Percentiles rank a stretch among this genome's conserved stretches.
phyloP scores from a whole-genome alignment of 2,797 vertebrate species.

The Pristis pectinata region DNA sequence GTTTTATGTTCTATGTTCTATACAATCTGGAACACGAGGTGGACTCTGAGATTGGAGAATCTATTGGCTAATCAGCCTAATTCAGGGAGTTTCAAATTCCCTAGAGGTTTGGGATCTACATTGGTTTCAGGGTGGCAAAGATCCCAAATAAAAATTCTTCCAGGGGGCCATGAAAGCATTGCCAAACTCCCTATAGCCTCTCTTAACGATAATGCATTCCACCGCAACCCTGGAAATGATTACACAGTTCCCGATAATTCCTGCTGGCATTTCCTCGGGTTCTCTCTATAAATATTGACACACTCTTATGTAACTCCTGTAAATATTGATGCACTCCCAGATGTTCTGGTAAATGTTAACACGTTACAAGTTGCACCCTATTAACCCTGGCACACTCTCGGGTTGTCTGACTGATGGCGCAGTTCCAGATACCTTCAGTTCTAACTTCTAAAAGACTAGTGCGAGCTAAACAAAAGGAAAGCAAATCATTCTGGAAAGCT shows the following conservation, averaged over 20 bases:
- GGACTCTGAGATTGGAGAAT: background rate
- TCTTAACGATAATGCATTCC: too few species aligned
- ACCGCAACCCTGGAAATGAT: background rate
- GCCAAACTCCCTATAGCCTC: too few species aligned
- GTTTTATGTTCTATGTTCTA: too few species aligned
- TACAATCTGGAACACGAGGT: background rate
- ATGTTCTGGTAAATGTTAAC: background rate
- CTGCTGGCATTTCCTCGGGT: background rate
- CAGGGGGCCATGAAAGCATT: too few species aligned
- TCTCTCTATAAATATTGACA: background rate
- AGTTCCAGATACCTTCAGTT: background rate
- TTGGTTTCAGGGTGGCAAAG: too few species aligned
- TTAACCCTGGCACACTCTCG: too few species aligned
- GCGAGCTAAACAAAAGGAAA: background rate
- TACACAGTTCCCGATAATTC: background rate
- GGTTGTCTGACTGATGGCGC: background rate
- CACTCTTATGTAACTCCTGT: background rate
- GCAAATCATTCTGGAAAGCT: background rate
- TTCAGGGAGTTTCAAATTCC: background rate
- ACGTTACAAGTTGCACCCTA: background rate
- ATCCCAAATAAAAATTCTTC: too few species aligned
- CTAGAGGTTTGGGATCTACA: too few species aligned
- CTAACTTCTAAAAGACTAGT: background rate
- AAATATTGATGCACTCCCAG: background rate
- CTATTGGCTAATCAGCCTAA: background rate